Evolutionary conservation across 2,888 invertebrate species (phyloP).

Genomic region (Myathropa florea): DNA sequence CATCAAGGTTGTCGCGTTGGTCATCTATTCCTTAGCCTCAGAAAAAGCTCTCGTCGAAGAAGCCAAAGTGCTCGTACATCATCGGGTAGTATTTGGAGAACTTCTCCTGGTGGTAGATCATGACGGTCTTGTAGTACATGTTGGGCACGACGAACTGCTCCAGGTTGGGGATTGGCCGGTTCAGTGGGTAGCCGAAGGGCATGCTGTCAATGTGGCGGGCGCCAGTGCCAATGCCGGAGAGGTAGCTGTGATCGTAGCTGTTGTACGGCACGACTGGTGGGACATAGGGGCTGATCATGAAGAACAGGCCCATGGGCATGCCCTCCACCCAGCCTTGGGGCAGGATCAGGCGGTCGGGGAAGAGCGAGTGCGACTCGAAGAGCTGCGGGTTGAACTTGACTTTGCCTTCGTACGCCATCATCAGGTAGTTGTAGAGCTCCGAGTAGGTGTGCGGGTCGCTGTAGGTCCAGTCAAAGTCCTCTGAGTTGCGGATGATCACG

Average conservation of each 20-base stretch:
- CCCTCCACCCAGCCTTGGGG: constrained; percentile 87
- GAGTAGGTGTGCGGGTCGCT: constrained; percentile 82
- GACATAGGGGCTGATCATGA: constrained; percentile 84
- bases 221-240: constrained; percentile 82
- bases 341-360: constrained; percentile 87
- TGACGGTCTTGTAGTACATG: constrained; percentile 85
- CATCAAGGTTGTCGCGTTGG: not conserved
- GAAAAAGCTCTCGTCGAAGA: constrained; percentile 76
- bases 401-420: constrained; percentile 82
- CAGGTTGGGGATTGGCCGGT: constrained; percentile 83
- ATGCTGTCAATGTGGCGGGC: constrained; percentile 83
- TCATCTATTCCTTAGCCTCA: constrained; percentile 15
- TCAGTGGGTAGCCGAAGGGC: constrained; percentile 88
- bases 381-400: constrained; percentile 82
- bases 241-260: constrained; percentile 81
- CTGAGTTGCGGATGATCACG: constrained; percentile 72
- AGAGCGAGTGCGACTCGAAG: constrained; percentile 84
- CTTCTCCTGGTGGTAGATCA: constrained; percentile 84
- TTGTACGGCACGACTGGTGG: constrained; percentile 78
- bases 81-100: constrained; percentile 75
- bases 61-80: constrained; percentile 74
- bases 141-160: constrained; percentile 85
- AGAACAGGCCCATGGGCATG: constrained; percentile 84
- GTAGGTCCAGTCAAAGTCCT: constrained; percentile 77
- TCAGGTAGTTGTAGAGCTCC: constrained; percentile 79